phyloP scores from a whole-genome alignment of 2,888 invertebrate species.

The Teinopalpus imperialis region DNA sequence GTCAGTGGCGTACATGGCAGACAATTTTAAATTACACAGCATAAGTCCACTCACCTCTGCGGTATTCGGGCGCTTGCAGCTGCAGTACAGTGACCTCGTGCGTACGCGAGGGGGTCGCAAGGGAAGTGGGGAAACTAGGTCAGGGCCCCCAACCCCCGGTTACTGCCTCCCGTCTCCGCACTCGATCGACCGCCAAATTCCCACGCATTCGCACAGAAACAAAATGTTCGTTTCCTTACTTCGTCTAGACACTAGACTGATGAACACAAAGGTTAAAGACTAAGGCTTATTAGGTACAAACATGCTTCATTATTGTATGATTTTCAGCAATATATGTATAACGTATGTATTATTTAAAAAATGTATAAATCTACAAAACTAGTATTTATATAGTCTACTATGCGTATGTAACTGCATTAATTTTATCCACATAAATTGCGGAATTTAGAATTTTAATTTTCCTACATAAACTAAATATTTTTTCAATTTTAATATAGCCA shows the following conservation, averaged over 20 bases:
- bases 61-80: slow-evolving; percentile 70
- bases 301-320: too few species aligned
- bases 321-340: too few species aligned
- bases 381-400: too few species aligned
- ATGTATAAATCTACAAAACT: too few species aligned
- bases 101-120: slow-evolving; percentile 63
- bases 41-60: slow-evolving; percentile 69
- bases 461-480: too few species aligned
- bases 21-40: slow-evolving; percentile 27
- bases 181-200: slow-evolving; percentile 77
- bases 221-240: slow-evolving; percentile 38
- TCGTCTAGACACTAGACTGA: slow-evolving; percentile 30
- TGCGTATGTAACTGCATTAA: too few species aligned
- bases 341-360: too few species aligned
- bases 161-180: slow-evolving; percentile 46
- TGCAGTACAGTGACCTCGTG: slow-evolving; percentile 81
- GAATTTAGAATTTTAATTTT: too few species aligned
- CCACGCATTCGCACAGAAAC: slow-evolving; percentile 56
- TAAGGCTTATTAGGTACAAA: neutral
- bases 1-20: slow-evolving; percentile 24
- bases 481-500: too few species aligned
- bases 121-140: slow-evolving; percentile 34
- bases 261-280: neutral
- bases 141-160: slow-evolving; percentile 61
- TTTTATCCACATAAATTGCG: too few species aligned